Base-by-base conservation (phyloP, 64 coral and sea anemone species). In the Montipora foliosa region DNA sequence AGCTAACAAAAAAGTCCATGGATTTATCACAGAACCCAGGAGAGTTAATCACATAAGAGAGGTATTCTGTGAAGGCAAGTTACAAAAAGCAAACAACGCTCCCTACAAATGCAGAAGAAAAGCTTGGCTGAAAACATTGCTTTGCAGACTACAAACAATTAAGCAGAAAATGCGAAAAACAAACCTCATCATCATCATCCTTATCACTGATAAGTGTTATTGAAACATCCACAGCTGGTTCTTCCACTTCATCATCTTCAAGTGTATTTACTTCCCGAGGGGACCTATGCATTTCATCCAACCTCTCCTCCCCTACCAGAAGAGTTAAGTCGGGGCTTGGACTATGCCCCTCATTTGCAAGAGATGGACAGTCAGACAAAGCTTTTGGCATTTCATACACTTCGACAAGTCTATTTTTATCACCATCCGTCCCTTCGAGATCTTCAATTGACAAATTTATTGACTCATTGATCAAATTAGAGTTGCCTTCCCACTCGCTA, bases 161-260 rank as follows among this genome's bases (percentile, higher is more conserved):
- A 64, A 64, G 14, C 9, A 64, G 60, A 64, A 57, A 57, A 6
- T 57, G 53, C 53, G 53, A 57, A 57, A 57, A 57, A 68, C 82
- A 69, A 84, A 86, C 82, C 64, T 86, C 64, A 2, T 89, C 87
- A 16, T 64, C 60, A 64, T 64, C 60, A n/a, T 88, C 86, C 10
- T 89, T 60, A 66, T 89, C 87, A 37, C 87, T 89, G n/a, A 89
- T 77, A 17, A 89, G 25, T 59, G 72, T 89, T 16, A 89, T 89
- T 4, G 87, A 89, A 49, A 25, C 87, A 22, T 89, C 52, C 5
- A 17, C 49, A 21, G 22, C 76, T 51, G 24, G 48, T 44, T 78
- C 76, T 37, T 46, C 87, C 22, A 44, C 48, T 44, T 77, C 72
- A 14, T 66, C 50, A 76, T 89, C 10, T 13, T 89, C 64, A 16